A percentile compares a stretch with the other conserved stretches of the same genome.
Conservation (phyloP, 2,113 vertebrate genomes). For the Melanotaenia duboulayi region DNA sequence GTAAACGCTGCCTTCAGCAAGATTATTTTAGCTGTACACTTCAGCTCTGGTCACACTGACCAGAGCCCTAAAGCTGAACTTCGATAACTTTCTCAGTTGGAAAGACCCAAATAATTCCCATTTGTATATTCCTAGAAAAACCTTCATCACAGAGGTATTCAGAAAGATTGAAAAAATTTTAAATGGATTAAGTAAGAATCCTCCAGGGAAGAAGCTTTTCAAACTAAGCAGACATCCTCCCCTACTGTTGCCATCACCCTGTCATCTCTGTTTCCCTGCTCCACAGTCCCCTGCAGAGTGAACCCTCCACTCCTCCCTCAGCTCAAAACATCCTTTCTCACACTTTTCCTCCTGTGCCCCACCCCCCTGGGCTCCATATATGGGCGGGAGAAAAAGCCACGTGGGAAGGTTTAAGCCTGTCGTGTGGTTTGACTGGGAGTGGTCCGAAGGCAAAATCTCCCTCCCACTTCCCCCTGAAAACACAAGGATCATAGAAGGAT, state of each 20-base stretch:
- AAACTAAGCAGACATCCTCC: neutral
- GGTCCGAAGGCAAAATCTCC: conserved; percentile 36
- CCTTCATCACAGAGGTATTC: conserved; percentile 4
- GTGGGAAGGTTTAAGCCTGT: conserved; percentile 86
- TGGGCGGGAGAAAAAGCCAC: conserved; percentile 83
- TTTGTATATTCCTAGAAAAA: conserved; percentile 27
- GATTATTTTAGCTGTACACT: conserved; percentile 3
- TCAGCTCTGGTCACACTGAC: conserved; percentile 8
- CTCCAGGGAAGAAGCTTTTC: neutral
- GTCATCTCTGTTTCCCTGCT: conserved; percentile 37
- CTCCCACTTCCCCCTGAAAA: conserved; percentile 26
- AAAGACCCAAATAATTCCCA: neutral
- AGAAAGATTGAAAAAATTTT: neutral
- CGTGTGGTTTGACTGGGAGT: conserved; percentile 41
- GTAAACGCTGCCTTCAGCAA: neutral
- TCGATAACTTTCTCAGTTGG: neutral
- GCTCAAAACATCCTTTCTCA: conserved; percentile 39
- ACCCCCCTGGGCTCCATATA: conserved; percentile 79
- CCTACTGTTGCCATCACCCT: conserved; percentile 3
- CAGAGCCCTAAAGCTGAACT: neutral
- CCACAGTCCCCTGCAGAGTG: conserved; percentile 69
- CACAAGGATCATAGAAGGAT: conserved; percentile 36
- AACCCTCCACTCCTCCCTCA: conserved; percentile 46
- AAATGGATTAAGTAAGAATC: neutral
- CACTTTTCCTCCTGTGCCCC: conserved; percentile 58